phyloP scores from a whole-genome alignment of 2,113 vertebrate genomes.

The Tupaia chinensis region DNA sequence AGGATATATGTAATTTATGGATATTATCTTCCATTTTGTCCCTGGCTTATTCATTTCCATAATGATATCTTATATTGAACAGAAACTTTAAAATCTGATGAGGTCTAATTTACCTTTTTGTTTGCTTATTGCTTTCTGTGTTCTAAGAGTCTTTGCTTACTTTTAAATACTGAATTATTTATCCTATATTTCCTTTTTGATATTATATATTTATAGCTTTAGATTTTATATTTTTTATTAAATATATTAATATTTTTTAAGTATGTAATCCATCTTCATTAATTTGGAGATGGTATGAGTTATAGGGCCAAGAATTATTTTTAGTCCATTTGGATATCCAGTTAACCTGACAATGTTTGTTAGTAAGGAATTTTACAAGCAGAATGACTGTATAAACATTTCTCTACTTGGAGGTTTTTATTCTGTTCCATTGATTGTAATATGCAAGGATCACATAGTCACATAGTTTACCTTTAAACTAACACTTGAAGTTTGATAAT shows the following conservation, averaged over 20 bases:
- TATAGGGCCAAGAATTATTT: neutral
- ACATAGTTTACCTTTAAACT: neutral
- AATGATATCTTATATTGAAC: neutral
- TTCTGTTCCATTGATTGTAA: neutral
- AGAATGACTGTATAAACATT: neutral
- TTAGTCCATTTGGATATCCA: neutral
- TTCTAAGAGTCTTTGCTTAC: neutral
- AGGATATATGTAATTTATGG: neutral
- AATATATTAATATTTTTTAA: neutral
- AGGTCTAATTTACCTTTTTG: neutral
- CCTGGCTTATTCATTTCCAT: neutral
- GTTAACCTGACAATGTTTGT: neutral
- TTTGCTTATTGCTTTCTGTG: neutral
- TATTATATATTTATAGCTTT: neutral
- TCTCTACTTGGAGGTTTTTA: neutral
- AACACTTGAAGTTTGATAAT: neutral
- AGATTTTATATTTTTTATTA: slow-evolving; percentile 16
- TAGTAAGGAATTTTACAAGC: neutral
- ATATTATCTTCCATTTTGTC: neutral
- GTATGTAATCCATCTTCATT: neutral
- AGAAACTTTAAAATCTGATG: neutral
- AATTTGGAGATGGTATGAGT: neutral
- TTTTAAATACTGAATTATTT: neutral
- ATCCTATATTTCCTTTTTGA: neutral
- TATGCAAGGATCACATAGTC: neutral